phyloP scores from a whole-genome alignment of 2,888 invertebrate genomes.

The Chrysodeixis includens region DNA sequence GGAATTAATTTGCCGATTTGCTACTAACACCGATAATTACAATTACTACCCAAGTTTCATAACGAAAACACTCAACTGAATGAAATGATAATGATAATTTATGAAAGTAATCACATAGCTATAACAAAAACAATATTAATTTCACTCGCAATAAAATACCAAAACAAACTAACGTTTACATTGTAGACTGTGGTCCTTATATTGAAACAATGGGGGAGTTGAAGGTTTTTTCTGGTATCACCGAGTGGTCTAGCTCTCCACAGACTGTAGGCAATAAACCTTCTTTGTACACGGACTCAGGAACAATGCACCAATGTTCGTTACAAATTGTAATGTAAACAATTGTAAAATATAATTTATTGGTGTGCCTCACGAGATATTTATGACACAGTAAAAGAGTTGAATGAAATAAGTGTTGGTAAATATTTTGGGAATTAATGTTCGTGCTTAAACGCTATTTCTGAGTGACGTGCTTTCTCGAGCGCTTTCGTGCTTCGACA shows the following conservation, averaged over 20 bases:
- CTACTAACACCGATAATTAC: background rate
- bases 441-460: conserved; percentile 31
- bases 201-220: conserved; percentile 24
- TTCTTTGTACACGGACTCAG: conserved; percentile 34
- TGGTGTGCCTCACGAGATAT: conserved; percentile 41
- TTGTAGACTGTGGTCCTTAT: conserved; percentile 19
- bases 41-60: no score
- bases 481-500: background rate
- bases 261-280: conserved; percentile 35
- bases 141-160: conserved; percentile 29
- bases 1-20: background rate
- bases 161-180: conserved; percentile 17
- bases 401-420: conserved; percentile 61
- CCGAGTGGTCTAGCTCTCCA: conserved; percentile 68
- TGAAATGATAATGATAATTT: no score
- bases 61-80: no score
- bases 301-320: conserved; percentile 67
- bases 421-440: conserved; percentile 50
- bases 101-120: conserved; percentile 2
- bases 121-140: conserved; percentile 32
- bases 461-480: conserved; percentile 6
- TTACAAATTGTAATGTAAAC: conserved; percentile 73
- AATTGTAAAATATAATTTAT: conserved; percentile 82
- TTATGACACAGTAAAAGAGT: conserved; percentile 64
- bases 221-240: conserved; percentile 61